Evolutionary conservation across 2,113 vertebrate species (phyloP), one percentile per base, ranked within the genome.

Genomic region (Crypturellus undulatus): DNA sequence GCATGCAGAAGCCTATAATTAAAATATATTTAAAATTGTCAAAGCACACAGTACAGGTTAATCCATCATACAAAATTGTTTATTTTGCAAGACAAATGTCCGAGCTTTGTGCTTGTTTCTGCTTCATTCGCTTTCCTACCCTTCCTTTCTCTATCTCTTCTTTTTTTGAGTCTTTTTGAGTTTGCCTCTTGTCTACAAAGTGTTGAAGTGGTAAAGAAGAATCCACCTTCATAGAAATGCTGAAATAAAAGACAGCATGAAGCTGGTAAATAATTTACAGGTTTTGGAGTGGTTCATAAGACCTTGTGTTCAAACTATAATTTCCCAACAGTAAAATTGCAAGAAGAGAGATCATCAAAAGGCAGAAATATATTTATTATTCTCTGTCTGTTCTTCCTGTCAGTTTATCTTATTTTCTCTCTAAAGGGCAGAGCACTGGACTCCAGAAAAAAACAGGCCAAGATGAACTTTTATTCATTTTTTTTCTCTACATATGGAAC

Each of bases 181-280:
- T 67, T 84, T 93, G 24, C 30, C 9, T 84, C n/a, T 76, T 95
- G 18, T 72, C 60, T 67, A 64, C 78, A 83, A 85, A 71, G 9
- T 26, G 6, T 83, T 84, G 40, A 52, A 12, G 14, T 24, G 64
- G 36, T 59, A 77, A 83, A 84, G 64, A 80, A 14, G 43, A 94
- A 80, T 62, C 25, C 16, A 73, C 28, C 25, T 40, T 71, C 78
- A 87, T 43, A 45, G 54, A 84, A 84, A 60, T 72, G 65, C 47
- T 76, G 54, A 58, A 89, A 52, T 36, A 70, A 52, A 88, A 52
- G 75, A 89, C 10, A 80, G 43, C 64, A 40, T 77, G 71, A 90
- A 40, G 13, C 34, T 79, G 92, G 69, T 93, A 71, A 96, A 94
- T 95, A 86, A 95, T 95, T 95, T 83, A 91, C 72, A 84, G 17